Evolutionary conservation across 2,888 invertebrate species (phyloP), one percentile per base, ranked within the genome.

Genomic region (Colletes collaris): DNA sequence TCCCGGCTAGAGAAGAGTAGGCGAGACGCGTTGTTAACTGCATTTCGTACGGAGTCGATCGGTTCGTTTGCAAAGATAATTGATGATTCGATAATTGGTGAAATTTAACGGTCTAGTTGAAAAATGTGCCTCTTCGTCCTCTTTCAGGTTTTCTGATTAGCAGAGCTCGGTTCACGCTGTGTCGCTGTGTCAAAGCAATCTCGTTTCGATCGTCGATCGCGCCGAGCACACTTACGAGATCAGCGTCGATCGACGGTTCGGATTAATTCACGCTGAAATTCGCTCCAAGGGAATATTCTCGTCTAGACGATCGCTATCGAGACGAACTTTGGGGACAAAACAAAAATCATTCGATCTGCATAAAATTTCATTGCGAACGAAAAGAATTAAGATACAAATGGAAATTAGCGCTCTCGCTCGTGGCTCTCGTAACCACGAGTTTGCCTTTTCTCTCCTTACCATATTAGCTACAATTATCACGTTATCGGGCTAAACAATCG

Each of bases 71-170:
- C 64, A 4, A 65, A 52, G 64, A 37, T 53, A 53, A 53, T 65
- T 37, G 16, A 19, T 13, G 37, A 53, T 49, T 49, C 37, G 64
- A 8, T 13, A 52, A 40, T 53, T 16, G 11, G 11, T n/a, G 37
- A 53, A 27, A 52, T 65, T 65, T 35, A 53, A 65, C 37, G 52
- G 37, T 65, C 19, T 52, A 16, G 62, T 49, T 37, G 37, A 7
- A 13, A 46, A 19, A 16, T 37, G 16, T 53, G 52, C 37, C 40
- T 37, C 64, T 53, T 16, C 19, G 52, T n/a, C 13, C 52, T 52
- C 37, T 37, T 10, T 53, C 6, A 11, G 16, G 2, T 40, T 55
- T 16, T 37, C 11, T 35, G 19, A 37, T 53, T 65, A 19, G 53
- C 11, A n/a, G 11, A 52, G 35, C 3, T n/a, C 3, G 19, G 40